Evolutionary conservation across 2,113 vertebrate species (phyloP).

Genomic region (Chauna torquata): DNA sequence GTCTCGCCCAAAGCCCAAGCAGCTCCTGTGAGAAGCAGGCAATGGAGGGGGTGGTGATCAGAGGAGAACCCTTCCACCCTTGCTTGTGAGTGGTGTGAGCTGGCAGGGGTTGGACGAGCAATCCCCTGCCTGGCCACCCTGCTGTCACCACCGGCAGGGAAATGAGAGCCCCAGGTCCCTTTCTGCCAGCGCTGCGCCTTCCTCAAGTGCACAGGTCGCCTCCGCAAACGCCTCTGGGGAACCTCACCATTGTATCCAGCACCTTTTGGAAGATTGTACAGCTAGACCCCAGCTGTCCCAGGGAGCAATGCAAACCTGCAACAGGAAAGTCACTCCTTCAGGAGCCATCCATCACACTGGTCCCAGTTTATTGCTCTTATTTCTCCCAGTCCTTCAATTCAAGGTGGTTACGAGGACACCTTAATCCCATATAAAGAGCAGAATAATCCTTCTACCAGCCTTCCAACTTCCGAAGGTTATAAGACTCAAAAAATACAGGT

Average conservation of each 20-base stretch:
- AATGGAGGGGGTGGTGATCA: rapidly evolving
- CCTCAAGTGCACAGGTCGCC: background rate
- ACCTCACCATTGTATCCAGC: too few relatives aligned
- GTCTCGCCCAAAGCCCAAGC: background rate
- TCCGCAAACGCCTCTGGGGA: too few relatives aligned
- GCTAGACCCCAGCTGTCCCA: background rate
- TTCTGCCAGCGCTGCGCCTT: background rate
- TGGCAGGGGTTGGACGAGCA: background rate
- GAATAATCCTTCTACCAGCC: background rate
- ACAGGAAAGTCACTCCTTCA: background rate
- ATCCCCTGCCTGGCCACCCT: background rate
- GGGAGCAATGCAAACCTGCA: background rate
- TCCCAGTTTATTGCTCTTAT: background rate
- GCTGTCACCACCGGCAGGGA: background rate
- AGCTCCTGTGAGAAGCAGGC: background rate
- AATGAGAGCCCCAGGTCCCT: background rate
- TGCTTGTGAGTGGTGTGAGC: background rate
- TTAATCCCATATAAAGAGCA: background rate
- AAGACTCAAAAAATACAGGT: background rate
- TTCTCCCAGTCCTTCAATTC: background rate
- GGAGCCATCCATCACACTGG: background rate
- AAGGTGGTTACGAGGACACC: background rate
- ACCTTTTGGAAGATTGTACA: background rate
- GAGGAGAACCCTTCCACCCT: background rate
- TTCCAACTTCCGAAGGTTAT: background rate